Evolutionary conservation across 1,140 invertebrate species (phyloP).

Genomic region (Drosophila sulfurigaster): DNA sequence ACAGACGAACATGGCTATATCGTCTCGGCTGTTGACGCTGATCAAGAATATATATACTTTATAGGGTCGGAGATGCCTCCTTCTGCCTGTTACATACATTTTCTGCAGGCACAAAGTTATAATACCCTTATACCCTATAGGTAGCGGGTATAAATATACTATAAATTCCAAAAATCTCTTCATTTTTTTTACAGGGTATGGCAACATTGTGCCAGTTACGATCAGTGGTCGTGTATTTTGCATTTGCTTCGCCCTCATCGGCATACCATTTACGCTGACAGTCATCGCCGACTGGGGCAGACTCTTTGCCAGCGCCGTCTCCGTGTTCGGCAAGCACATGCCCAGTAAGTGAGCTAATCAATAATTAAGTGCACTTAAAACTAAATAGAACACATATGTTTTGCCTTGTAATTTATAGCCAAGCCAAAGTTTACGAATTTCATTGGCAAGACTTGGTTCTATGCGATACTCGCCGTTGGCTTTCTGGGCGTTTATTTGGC

Average conservation of each 20-base stretch:
- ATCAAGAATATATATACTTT: no score
- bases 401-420: conserved; percentile 36
- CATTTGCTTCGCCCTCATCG: conserved; percentile 96
- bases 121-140: no score
- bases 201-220: conserved; percentile 96
- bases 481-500: conserved; percentile 92
- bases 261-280: conserved; percentile 96
- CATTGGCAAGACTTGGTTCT: conserved; percentile 87
- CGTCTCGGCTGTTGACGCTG: no score
- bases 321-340: conserved; percentile 87
- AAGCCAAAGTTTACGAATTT: conserved; percentile 81
- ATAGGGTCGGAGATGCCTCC: no score
- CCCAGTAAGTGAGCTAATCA: conserved; percentile 79
- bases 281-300: conserved; percentile 97
- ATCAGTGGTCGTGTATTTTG: conserved; percentile 94
- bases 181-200: conserved; percentile 90
- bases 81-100: no score
- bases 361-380: background rate
- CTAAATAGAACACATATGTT: background rate
- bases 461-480: conserved; percentile 89
- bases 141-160: no score
- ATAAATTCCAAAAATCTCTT: no score
- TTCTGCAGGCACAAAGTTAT: no score
- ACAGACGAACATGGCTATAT: no score
- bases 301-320: conserved; percentile 93